phyloP scores from a whole-genome alignment of 2,113 vertebrate species.

The Fregata magnificens region DNA sequence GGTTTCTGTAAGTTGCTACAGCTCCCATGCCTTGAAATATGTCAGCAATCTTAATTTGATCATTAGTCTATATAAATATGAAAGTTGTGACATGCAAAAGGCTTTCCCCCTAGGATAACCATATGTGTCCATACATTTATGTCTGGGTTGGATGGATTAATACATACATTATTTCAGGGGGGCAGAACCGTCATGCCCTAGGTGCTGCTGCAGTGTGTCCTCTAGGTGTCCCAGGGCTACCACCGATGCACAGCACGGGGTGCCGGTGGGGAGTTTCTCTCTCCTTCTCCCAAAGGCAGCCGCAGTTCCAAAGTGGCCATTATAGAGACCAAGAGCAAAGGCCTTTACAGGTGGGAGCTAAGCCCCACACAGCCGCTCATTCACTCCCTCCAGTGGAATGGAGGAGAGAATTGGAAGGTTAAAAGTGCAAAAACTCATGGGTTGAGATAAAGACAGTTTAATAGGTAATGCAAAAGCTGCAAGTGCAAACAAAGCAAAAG shows the following conservation, averaged over 20 bases:
- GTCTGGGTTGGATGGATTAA: neutral
- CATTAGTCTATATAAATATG: neutral
- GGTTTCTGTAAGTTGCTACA: neutral
- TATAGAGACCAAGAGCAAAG: neutral
- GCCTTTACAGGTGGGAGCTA: neutral
- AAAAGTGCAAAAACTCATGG: neutral
- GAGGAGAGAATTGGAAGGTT: neutral
- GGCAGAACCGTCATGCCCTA: neutral
- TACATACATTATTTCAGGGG: fast-evolving
- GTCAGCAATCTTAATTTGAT: neutral
- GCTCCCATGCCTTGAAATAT: neutral
- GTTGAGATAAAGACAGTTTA: neutral
- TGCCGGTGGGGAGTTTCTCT: neutral
- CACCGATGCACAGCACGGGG: neutral
- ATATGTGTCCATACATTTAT: fast-evolving
- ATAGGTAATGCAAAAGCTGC: neutral
- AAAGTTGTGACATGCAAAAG: neutral
- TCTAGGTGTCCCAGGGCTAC: neutral
- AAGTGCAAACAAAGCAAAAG: neutral
- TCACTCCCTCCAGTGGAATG: neutral
- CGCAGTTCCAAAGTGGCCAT: neutral
- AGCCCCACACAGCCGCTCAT: neutral
- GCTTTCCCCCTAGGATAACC: neutral
- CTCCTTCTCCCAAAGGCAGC: neutral
- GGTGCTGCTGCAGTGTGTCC: neutral